phyloP scores from a whole-genome alignment of 2,888 invertebrate genomes.

The Drepana falcataria region DNA sequence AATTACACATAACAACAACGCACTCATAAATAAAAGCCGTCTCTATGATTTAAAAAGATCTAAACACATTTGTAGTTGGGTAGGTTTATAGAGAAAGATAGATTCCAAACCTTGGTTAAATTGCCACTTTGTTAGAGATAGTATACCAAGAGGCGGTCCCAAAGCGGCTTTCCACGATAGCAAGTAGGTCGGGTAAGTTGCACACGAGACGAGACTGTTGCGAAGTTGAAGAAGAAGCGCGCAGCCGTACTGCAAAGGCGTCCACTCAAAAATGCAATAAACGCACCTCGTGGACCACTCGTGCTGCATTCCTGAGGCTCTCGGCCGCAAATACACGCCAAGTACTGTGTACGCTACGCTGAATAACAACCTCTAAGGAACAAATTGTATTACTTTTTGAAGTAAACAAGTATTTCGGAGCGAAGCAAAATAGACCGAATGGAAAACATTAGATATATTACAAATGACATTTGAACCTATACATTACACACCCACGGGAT shows the following conservation, averaged over 20 bases:
- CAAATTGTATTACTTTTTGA: slow-evolving; percentile 1
- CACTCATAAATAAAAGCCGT: too few relatives aligned
- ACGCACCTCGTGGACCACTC: slow-evolving; percentile 34
- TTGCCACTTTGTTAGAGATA: not conserved
- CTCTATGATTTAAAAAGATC: not conserved
- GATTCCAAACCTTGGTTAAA: not conserved
- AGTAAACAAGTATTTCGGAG: not conserved
- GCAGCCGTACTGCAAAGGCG: slow-evolving; percentile 1
- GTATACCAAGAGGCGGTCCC: not conserved
- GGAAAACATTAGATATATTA: too few relatives aligned
- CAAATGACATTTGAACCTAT: too few relatives aligned
- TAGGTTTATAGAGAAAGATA: not conserved
- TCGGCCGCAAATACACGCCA: slow-evolving; percentile 13
- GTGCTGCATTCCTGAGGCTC: slow-evolving; percentile 22
- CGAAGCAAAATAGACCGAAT: too few relatives aligned
- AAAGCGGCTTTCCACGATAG: not conserved
- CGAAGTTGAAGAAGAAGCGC: not conserved
- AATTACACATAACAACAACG: too few relatives aligned
- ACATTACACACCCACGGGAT: too few relatives aligned
- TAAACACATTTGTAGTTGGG: not conserved
- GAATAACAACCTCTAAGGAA: not conserved
- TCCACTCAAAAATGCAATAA: slow-evolving; percentile 56
- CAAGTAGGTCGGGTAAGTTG: not conserved
- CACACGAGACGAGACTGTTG: not conserved
- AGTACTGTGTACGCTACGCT: slow-evolving; percentile 5